Evolutionary conservation across 2,113 vertebrate genomes (phyloP).

Genomic region (Dipodomys merriami): DNA sequence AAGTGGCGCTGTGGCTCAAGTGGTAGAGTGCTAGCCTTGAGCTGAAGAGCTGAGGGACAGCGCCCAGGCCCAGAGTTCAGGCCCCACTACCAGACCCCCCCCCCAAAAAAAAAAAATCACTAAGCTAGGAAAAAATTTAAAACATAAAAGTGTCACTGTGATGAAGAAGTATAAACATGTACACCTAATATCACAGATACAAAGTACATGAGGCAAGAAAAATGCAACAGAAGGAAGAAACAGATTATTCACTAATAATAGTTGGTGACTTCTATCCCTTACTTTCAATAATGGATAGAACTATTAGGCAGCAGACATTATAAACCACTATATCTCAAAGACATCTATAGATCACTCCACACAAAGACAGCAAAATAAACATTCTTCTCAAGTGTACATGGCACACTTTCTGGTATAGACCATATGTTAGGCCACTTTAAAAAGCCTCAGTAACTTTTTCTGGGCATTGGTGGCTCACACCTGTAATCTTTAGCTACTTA

Average conservation of each 20-base stretch:
- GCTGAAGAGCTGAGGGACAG: too few species aligned
- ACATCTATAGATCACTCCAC: neutral
- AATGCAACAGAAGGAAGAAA: neutral
- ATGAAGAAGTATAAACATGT: neutral
- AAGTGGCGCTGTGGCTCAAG: too few species aligned
- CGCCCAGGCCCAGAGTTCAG: too few species aligned
- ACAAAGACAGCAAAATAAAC: neutral
- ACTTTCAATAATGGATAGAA: neutral
- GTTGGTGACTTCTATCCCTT: neutral
- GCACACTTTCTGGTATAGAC: neutral
- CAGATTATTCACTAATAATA: neutral
- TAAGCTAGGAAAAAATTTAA: too few species aligned
- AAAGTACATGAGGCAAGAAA: constrained; percentile 3
- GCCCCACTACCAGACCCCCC: too few species aligned
- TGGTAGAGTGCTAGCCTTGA: too few species aligned
- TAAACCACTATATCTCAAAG: neutral
- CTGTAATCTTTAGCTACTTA: too few species aligned
- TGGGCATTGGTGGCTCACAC: too few species aligned
- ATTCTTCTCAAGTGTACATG: neutral
- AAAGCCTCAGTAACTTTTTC: neutral
- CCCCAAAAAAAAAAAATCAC: neutral
- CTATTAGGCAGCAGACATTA: neutral
- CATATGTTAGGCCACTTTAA: neutral
- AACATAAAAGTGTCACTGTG: neutral
- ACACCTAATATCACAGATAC: neutral